phyloP scores from a whole-genome alignment of 2,888 invertebrate genomes.

The Tenthredo livida region DNA sequence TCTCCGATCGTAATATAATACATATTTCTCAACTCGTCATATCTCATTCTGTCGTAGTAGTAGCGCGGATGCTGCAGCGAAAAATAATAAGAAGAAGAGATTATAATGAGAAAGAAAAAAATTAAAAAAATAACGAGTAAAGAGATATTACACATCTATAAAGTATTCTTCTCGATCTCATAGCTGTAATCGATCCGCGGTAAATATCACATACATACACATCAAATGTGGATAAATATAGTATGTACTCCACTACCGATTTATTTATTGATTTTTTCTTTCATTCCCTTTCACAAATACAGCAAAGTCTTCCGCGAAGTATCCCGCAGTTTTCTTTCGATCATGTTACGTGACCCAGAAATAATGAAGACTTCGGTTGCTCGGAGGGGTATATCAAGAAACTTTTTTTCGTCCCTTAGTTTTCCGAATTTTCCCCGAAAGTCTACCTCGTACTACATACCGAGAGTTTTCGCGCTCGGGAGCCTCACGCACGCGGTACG shows the following conservation, averaged over 20 bases:
- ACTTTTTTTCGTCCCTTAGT: background rate
- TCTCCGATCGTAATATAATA: conserved; percentile 19
- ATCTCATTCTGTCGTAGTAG: background rate
- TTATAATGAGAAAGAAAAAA: background rate
- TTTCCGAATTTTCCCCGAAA: background rate
- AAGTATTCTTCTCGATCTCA: background rate
- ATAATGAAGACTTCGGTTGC: background rate
- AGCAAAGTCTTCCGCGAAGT: background rate
- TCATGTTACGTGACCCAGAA: conserved; percentile 21
- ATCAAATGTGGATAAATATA: background rate
- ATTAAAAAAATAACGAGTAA: background rate
- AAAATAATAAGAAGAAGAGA: background rate
- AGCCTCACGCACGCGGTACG: too few relatives aligned
- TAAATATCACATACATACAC: background rate
- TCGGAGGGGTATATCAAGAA: background rate
- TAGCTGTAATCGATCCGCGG: background rate
- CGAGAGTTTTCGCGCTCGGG: too few relatives aligned
- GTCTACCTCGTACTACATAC: background rate
- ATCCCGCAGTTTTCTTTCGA: background rate
- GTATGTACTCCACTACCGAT: background rate
- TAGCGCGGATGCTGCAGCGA: background rate
- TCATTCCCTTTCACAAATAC: background rate
- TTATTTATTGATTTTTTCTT: background rate
- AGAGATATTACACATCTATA: too few relatives aligned
- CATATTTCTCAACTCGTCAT: background rate